Percentiles rank a stretch among this genome's conserved stretches.
These are phyloP conservation scores for Notothenia rossii DNA, from an alignment of 2,113 vertebrate genomes.

Conservation along the genomic window DNA sequence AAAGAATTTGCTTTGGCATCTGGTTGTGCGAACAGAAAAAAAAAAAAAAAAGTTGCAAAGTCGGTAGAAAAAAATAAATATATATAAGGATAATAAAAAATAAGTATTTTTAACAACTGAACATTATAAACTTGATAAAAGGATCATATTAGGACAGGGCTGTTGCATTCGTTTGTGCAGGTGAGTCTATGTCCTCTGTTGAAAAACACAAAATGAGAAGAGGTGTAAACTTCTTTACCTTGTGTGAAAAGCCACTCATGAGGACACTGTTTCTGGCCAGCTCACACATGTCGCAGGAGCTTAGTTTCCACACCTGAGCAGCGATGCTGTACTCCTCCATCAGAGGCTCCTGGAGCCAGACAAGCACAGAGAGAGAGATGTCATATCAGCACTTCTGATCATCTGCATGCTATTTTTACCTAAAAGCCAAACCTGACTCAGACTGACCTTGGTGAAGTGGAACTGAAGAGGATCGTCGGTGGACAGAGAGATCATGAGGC, in stretches of 20 bases:
- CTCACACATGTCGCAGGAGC: conserved; percentile 98
- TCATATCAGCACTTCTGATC: not conserved
- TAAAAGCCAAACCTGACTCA: too few species aligned
- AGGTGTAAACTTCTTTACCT: conserved; percentile 79
- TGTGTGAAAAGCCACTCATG: conserved; percentile 98
- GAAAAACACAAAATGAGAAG: not conserved
- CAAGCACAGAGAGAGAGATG: conserved; percentile 28
- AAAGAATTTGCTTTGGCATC: too few species aligned
- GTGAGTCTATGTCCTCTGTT: too few species aligned
- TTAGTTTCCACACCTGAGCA: conserved; percentile 97
- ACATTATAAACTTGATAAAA: not conserved
- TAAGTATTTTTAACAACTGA: not conserved
- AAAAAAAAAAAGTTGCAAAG: too few species aligned
- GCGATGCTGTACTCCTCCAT: conserved; percentile 99
- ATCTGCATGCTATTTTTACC: not conserved
- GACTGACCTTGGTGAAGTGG: conserved; percentile 95
- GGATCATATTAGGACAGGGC: not conserved
- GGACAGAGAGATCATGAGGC: conserved; percentile 95
- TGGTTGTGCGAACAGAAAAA: too few species aligned
- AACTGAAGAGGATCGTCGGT: conserved; percentile 97
- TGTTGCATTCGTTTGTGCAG: not conserved
- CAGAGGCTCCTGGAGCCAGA: conserved; percentile 89
- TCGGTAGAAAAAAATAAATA: too few species aligned
- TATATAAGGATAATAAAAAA: too few species aligned
- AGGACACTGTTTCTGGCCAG: conserved; percentile 97